Percentiles rank a stretch among this genome's conserved stretches.
phyloP scores from a whole-genome alignment of 2,888 invertebrate genomes.

The Meta bourneti region DNA sequence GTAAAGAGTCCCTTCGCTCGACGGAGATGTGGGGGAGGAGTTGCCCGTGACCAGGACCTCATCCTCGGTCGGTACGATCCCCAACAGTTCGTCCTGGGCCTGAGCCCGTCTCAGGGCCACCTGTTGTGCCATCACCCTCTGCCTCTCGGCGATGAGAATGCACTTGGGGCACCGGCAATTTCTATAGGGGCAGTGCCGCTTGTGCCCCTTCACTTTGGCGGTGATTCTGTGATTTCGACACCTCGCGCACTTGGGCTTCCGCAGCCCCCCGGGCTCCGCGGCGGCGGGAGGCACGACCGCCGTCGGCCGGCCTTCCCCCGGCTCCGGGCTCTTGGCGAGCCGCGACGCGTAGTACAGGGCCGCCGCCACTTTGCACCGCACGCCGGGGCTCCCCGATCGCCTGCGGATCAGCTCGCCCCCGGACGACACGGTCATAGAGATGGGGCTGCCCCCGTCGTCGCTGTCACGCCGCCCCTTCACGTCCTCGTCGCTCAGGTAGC shows the following conservation, averaged over 20 bases:
- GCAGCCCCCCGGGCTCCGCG: slow-evolving; percentile 1
- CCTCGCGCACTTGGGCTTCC: slow-evolving; percentile 85
- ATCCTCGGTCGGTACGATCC: slow-evolving; percentile 30
- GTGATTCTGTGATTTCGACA: slow-evolving; percentile 92
- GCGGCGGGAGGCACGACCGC: slow-evolving; percentile 11
- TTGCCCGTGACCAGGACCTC: slow-evolving; percentile 6
- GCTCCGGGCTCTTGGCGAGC: background rate
- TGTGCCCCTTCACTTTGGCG: slow-evolving; percentile 92
- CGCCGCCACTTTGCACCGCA: background rate
- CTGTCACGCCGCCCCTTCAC: background rate
- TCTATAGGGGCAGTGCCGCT: slow-evolving; percentile 90
- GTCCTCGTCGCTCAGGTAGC: background rate
- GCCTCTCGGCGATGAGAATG: slow-evolving; percentile 87
- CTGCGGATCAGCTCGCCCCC: slow-evolving; percentile 59
- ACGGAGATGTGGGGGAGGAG: slow-evolving; percentile 13
- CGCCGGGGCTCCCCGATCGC: slow-evolving; percentile 8
- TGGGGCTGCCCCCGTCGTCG: slow-evolving; percentile 38
- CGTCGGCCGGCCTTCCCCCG: slow-evolving; percentile 18
- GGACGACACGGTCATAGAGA: slow-evolving; percentile 50
- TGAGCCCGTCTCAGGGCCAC: slow-evolving; percentile 84
- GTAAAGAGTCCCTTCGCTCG: slow-evolving; percentile 37
- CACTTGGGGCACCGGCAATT: slow-evolving; percentile 92
- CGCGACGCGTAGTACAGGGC: background rate
- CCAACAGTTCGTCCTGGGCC: slow-evolving; percentile 78
- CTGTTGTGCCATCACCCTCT: slow-evolving; percentile 85